A percentile compares a stretch with the other conserved stretches of the same genome.
Conservation (phyloP, 1,140 invertebrate genomes). For the Plectrocnemia conspersa region DNA sequence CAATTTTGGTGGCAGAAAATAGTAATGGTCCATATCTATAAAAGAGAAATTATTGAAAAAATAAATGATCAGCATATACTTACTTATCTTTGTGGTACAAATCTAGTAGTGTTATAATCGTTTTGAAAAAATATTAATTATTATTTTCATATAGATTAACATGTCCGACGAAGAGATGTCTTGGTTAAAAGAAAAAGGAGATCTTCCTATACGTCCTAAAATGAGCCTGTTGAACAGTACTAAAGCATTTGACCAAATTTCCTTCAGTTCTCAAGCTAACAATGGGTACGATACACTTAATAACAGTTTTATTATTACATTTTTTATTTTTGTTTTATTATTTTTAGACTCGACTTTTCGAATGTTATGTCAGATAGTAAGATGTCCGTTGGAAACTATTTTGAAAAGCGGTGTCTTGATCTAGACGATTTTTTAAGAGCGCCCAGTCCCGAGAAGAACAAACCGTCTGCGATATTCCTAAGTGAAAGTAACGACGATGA, state of each 20-base stretch:
- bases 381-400: conserved; percentile 32
- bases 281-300: background rate
- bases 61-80: no score
- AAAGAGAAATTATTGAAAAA: no score
- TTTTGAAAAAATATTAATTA: background rate
- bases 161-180: conserved; percentile 26
- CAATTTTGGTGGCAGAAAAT: no score
- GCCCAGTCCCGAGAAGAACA: conserved; percentile 26
- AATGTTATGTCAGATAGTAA: conserved; percentile 17
- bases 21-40: no score
- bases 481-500: no score
- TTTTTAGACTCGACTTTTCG: conserved; percentile 12
- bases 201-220: conserved; percentile 21
- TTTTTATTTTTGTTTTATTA: background rate
- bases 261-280: background rate
- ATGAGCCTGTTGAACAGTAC: conserved; percentile 7
- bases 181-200: conserved; percentile 32
- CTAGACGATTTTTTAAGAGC: conserved; percentile 25
- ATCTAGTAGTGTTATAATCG: no score
- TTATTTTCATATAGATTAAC: conserved; percentile 22
- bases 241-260: conserved; percentile 10
- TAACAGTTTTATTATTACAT: background rate
- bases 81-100: no score
- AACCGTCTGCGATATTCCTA: conserved; percentile 3
- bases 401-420: conserved; percentile 18